A percentile compares a stretch with the other conserved stretches of the same genome.
Evolutionary conservation across 2,888 invertebrate species (phyloP).

Genomic region (Fragum sueziense): DNA sequence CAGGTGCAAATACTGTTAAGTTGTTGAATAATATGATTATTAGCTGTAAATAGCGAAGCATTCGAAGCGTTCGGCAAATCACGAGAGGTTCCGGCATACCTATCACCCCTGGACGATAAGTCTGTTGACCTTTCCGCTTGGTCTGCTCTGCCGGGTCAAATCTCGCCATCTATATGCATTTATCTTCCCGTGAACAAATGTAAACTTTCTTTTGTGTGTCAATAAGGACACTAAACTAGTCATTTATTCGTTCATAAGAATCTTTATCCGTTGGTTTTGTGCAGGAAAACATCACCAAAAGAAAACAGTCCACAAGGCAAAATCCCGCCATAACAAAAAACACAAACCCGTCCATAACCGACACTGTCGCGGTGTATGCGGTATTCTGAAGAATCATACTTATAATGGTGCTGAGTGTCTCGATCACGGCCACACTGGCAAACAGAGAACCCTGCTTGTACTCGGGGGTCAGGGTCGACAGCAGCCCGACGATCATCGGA

Average conservation of each 20-base stretch:
- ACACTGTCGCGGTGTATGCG: slow-evolving; percentile 43
- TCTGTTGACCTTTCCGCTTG: too few species aligned
- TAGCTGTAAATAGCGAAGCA: too few species aligned
- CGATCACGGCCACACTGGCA: slow-evolving; percentile 41
- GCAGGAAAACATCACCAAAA: slow-evolving; percentile 26
- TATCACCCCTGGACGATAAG: too few species aligned
- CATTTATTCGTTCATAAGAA: slow-evolving; percentile 1
- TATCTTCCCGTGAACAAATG: too few species aligned
- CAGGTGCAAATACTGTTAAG: too few species aligned
- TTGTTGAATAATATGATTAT: too few species aligned
- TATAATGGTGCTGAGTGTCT: slow-evolving; percentile 32
- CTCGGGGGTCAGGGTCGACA: slow-evolving; percentile 44
- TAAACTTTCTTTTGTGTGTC: too few species aligned
- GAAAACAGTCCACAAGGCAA: slow-evolving; percentile 27
- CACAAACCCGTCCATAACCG: slow-evolving; percentile 51
- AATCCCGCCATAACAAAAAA: slow-evolving; percentile 47
- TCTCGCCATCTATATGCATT: too few species aligned
- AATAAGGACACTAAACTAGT: too few species aligned
- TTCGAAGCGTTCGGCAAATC: too few species aligned
- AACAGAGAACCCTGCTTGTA: slow-evolving; percentile 55
- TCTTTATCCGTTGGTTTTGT: slow-evolving; percentile 6
- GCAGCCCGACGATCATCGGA: slow-evolving; percentile 54
- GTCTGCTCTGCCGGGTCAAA: too few species aligned
- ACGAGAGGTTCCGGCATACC: too few species aligned
- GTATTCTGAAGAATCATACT: slow-evolving; percentile 20